These are phyloP conservation scores for Ormyrus nitidulus DNA, from an alignment of 2,888 invertebrate species.

Conservation along the genomic window DNA sequence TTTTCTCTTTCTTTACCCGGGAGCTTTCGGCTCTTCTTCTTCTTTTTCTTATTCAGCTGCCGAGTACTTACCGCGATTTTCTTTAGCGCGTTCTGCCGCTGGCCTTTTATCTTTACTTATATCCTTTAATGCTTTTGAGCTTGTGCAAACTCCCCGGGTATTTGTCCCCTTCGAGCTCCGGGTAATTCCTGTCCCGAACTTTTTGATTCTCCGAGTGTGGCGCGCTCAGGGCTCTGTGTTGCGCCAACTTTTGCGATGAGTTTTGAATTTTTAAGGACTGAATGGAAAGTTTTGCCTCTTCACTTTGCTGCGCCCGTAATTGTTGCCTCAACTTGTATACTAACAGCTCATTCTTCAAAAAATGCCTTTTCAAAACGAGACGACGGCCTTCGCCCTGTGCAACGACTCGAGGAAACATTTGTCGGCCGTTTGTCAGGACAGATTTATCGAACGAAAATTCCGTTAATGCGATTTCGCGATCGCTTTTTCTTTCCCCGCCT, in stretches of 20 bases:
- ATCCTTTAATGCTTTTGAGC: conserved; percentile 52
- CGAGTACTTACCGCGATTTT: conserved; percentile 38
- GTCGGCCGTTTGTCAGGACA: conserved; percentile 32
- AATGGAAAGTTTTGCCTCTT: conserved; percentile 40
- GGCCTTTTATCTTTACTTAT: conserved; percentile 38
- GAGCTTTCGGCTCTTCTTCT: conserved; percentile 11
- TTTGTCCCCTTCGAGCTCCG: conserved; percentile 45
- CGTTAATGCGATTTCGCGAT: conserved; percentile 36
- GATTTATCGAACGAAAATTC: conserved; percentile 48
- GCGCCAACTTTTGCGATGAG: conserved; percentile 49
- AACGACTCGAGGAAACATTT: conserved; percentile 8
- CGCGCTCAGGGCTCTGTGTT: background rate
- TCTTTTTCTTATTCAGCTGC: conserved; percentile 6
- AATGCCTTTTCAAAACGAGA: conserved; percentile 11
- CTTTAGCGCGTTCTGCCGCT: conserved; percentile 14
- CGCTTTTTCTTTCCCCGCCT: conserved; percentile 12
- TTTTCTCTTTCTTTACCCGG: background rate
- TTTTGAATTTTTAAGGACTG: conserved; percentile 56
- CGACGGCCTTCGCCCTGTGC: background rate
- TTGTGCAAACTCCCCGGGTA: conserved; percentile 47
- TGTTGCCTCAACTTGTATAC: conserved; percentile 41
- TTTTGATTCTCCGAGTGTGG: conserved; percentile 56
- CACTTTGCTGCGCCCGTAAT: conserved; percentile 44
- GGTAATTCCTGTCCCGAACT: conserved; percentile 44
- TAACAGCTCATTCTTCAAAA: conserved; percentile 42